These are phyloP conservation scores for Pedicia rivosa DNA, from an alignment of 2,888 invertebrate genomes.

Conservation along the genomic window DNA sequence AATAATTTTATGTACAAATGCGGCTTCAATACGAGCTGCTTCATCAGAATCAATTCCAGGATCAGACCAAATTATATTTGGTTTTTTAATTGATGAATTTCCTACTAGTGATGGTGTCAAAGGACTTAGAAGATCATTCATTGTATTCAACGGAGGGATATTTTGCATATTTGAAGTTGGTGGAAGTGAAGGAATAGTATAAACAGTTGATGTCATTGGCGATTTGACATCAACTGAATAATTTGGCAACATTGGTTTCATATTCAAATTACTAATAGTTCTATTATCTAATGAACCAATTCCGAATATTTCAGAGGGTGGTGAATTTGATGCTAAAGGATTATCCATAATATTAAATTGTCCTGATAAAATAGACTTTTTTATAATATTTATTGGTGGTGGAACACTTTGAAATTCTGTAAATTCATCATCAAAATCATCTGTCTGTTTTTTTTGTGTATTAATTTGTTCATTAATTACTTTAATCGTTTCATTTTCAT, in stretches of 20 bases:
- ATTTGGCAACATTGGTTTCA: neutral
- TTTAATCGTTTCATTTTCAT: neutral
- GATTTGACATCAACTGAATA: neutral
- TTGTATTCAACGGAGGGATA: neutral
- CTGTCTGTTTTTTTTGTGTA: neutral
- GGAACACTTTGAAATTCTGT: constrained; percentile 31
- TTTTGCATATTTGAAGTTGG: neutral
- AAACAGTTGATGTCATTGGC: too few relatives aligned
- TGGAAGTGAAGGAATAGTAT: too few relatives aligned
- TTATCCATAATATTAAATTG: too few relatives aligned
- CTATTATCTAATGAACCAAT: neutral
- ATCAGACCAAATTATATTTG: constrained; percentile 38
- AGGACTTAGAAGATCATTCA: constrained; percentile 16
- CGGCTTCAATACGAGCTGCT: constrained; percentile 26
- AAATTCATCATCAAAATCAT: constrained; percentile 31
- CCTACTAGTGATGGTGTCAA: constrained; percentile 24
- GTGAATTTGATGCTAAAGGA: too few relatives aligned
- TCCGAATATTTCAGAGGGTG: too few relatives aligned
- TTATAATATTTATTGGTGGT: constrained; percentile 12
- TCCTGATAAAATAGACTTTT: too few relatives aligned
- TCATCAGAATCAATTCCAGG: constrained; percentile 30
- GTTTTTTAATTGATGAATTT: constrained; percentile 11
- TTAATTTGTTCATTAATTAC: neutral
- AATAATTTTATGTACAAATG: constrained; percentile 21
- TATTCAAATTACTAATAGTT: too few relatives aligned